Evolutionary conservation across 1,140 invertebrate genomes (phyloP), one percentile per base, ranked within the genome.

Genomic region (Acyrthosiphon pisum): DNA sequence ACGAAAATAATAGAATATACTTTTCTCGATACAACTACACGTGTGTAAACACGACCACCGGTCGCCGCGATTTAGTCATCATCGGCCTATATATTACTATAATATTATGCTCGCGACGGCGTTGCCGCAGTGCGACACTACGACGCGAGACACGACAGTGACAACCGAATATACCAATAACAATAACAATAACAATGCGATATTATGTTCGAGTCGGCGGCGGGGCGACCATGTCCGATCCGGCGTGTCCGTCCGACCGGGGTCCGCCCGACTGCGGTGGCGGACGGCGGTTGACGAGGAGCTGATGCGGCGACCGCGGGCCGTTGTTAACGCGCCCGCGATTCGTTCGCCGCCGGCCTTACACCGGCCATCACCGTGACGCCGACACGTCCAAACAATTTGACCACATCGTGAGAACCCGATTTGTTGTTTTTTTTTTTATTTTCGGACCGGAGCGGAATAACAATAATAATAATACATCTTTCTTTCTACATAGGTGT

Each of bases 321-420:
- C 60, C 60, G 60, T 76, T 68, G 56, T 90, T 60, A 60, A 90
- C 89, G 37, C 84, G 53, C 56, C 37, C 53, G 89, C 89, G 89
- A 90, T 90, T 44, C 26, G 89, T 90, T 37, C n/a, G 76, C 76
- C 60, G 90, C 68, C 68, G 90, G 81, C 81, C 14, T 56, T 41
- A 46, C 22, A 46, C 22, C n/a, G 46, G 68, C 46, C 81, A 41
- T 93, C 91, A 53, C 91, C 91, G 91, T 93, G 91, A 93, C 91
- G 81, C 81, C 83, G 91, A 93, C 91, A 93, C 91, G 91, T 93
- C 91, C 91, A 50, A 50, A 93, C 91, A 68, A 91, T 91, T 91
- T 91, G 68, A 81, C 90, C 90, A 86, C 35, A 90, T 83, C 91
- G 91, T 93, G 91, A 93, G 91, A 93, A 93, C 91, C 91, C 91